phyloP scores from a whole-genome alignment of 2,888 invertebrate species.

The Diadegma fenestrale region DNA sequence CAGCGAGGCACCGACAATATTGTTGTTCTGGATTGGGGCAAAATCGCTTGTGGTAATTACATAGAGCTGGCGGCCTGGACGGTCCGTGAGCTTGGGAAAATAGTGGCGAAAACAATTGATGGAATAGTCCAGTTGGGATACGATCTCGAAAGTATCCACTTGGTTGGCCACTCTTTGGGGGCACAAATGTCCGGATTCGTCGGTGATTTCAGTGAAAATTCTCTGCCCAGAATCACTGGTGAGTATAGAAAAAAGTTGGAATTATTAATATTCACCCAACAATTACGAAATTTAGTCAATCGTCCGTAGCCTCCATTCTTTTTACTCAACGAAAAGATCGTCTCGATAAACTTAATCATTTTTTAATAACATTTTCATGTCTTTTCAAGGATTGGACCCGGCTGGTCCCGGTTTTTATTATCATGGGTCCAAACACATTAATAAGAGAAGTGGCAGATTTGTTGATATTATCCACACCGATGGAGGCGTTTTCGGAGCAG shows the following conservation, averaged over 20 bases:
- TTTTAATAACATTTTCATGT: neutral
- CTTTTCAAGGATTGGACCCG: slow-evolving; percentile 77
- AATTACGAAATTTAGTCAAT: no score
- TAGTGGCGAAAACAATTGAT: slow-evolving; percentile 64
- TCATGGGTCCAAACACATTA: slow-evolving; percentile 72
- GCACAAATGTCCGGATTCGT: slow-evolving; percentile 75
- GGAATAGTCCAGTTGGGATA: slow-evolving; percentile 67
- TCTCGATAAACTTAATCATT: no score
- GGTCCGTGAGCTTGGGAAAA: slow-evolving; percentile 65
- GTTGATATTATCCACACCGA: slow-evolving; percentile 79
- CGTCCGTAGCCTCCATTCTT: no score
- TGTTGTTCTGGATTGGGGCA: slow-evolving; percentile 77
- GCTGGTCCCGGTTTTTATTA: slow-evolving; percentile 77
- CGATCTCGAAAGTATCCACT: slow-evolving; percentile 72
- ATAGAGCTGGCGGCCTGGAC: slow-evolving; percentile 50
- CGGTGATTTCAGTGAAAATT: slow-evolving; percentile 66
- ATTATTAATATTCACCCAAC: no score
- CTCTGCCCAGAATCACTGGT: slow-evolving; percentile 77
- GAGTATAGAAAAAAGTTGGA: neutral
- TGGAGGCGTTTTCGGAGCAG: slow-evolving; percentile 74
- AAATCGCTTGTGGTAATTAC: slow-evolving; percentile 72
- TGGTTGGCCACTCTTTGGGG: slow-evolving; percentile 78
- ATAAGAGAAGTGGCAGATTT: slow-evolving; percentile 68
- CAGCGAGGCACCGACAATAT: slow-evolving; percentile 74
- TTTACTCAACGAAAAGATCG: no score